Percentiles rank a stretch among this genome's conserved stretches.
Conservation (phyloP, 2,888 invertebrate genomes). For the Periphyllus acericola region DNA sequence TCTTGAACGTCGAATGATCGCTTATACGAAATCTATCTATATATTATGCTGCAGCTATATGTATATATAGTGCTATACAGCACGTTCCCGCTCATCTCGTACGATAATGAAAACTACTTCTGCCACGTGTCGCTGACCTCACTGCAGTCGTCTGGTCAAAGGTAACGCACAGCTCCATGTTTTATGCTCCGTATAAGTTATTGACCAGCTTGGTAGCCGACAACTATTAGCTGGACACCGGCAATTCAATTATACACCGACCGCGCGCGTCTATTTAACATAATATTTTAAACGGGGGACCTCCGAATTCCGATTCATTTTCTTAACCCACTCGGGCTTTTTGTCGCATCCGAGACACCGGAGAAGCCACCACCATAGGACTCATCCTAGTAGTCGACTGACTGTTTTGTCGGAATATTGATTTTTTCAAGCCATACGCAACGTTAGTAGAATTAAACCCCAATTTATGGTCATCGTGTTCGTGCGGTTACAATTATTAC, state of each 20-base stretch:
- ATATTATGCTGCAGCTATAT: too few relatives aligned
- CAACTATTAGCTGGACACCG: constrained; percentile 9
- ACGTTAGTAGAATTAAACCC: too few relatives aligned
- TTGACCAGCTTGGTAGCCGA: neutral
- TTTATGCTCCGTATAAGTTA: constrained; percentile 17
- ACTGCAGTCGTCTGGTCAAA: neutral
- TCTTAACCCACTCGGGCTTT: neutral
- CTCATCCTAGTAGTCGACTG: too few relatives aligned
- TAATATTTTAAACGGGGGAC: neutral
- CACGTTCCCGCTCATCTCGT: neutral
- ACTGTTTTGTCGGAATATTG: too few relatives aligned
- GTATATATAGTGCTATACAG: too few relatives aligned
- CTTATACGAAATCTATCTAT: neutral
- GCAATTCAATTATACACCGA: constrained; percentile 21
- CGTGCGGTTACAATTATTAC: too few relatives aligned
- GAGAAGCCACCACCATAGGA: too few relatives aligned
- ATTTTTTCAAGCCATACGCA: too few relatives aligned
- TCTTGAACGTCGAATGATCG: neutral
- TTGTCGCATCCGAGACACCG: neutral
- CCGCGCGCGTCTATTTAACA: neutral
- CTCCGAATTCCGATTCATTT: neutral
- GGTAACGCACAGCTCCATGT: neutral
- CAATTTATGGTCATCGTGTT: too few relatives aligned
- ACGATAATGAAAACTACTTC: neutral
- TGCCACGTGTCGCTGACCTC: neutral